Evolutionary conservation across 2,888 invertebrate genomes (phyloP), one percentile per base, ranked within the genome.

Genomic region (Acheta domesticus): DNA sequence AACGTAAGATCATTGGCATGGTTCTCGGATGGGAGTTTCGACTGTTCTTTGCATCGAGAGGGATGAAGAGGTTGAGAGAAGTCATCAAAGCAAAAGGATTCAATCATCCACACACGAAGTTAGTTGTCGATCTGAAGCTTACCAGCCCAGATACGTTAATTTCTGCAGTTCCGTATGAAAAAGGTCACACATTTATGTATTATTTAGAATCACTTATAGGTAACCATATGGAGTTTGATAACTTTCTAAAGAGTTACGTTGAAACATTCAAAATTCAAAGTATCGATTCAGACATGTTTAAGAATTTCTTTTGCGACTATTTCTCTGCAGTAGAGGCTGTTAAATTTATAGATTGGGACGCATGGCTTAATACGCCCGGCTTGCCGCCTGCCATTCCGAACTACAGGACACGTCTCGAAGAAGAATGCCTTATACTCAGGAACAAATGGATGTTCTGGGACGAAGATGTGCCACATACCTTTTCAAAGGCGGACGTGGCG

Each of bases 151-250:
- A 62, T 62, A 19, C 62, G 14, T 19, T 62, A n/a, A n/a, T 62
- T 62, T 62, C 62, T 8, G n/a, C n/a, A 12, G n/a, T 62, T 62
- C 62, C 62, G 0, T 62, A 62, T 8, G 62, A 62, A 62, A 62
- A 62, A 62, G 62, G 62, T 12, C 62, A 62, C n/a, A 62, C 62
- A 14, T 62, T 62, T 19, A 62, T 62, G 62, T 62, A 62, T n/a
- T 62, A 62, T 62, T n/a, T 62, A 62, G 62, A 62, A 62, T 62
- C 62, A 19, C 62, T 62, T 62, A n/a, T 62, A 14, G 62, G 62
- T 5, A 62, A 62, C 62, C 14, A 14, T 19, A 1, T 19, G 16
- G 62, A 62, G 62, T 62, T 62, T 62, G 62, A 62, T n/a, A 62
- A 62, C 62, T 62, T 62, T 62, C 14, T 62, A 8, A 62, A 62